These are phyloP conservation scores for Chroicocephalus ridibundus DNA, from an alignment of 2,113 vertebrate genomes.

Conservation along the genomic window DNA sequence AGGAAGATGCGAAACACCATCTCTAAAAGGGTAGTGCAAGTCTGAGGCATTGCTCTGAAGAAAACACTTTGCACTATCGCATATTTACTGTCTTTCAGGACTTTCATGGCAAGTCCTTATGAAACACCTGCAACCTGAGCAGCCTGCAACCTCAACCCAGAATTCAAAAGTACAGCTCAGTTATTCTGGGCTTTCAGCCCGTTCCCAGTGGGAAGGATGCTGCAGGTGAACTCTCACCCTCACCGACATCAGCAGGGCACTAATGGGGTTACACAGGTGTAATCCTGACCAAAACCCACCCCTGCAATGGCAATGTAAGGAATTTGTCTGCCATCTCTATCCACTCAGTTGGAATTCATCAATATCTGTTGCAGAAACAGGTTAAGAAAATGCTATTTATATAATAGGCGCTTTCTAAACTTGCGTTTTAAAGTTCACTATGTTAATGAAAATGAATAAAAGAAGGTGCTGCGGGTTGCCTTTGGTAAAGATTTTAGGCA, in stretches of 20 bases:
- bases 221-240: background rate
- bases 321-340: background rate
- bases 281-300: background rate
- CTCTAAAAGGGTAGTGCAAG: background rate
- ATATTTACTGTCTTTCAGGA: background rate
- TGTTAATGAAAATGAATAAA: rapidly evolving
- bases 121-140: background rate
- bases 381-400: background rate
- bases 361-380: background rate
- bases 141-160: background rate
- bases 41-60: background rate
- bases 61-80: rapidly evolving
- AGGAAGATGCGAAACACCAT: background rate
- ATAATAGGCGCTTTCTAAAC: rapidly evolving
- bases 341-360: background rate
- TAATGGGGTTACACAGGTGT: background rate
- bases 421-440: background rate
- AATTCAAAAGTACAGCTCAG: background rate
- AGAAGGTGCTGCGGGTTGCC: background rate
- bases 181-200: background rate
- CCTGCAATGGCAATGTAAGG: background rate
- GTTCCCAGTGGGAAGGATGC: background rate
- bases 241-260: background rate
- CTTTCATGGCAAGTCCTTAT: background rate
- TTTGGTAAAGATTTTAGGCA: background rate